Conservation (phyloP, 2,888 invertebrate genomes). For the Lapara coniferarum region DNA sequence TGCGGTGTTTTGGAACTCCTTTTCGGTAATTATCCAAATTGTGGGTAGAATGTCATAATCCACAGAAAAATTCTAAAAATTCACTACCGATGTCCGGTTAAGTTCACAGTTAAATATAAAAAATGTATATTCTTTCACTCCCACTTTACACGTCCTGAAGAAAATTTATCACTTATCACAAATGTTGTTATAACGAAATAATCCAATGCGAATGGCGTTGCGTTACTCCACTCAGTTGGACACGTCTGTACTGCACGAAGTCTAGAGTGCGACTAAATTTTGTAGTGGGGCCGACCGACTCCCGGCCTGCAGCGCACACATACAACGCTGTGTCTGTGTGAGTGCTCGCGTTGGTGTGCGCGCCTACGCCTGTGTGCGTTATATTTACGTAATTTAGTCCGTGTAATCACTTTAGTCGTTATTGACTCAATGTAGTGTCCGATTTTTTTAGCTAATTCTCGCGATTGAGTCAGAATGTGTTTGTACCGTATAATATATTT, state of each 20-base stretch:
- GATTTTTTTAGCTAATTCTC: constrained; percentile 75
- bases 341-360: constrained; percentile 49
- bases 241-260: constrained; percentile 65
- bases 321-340: constrained; percentile 38
- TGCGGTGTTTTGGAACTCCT: constrained; percentile 75
- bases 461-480: constrained; percentile 75
- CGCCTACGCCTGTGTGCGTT: constrained; percentile 57
- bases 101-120: constrained; percentile 60
- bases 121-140: constrained; percentile 65
- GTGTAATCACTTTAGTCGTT: constrained; percentile 72
- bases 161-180: constrained; percentile 73
- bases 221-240: constrained; percentile 61
- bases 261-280: constrained; percentile 77
- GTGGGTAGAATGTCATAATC: constrained; percentile 75
- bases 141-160: constrained; percentile 76
- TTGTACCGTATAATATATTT: constrained; percentile 32
- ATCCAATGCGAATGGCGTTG: constrained; percentile 66
- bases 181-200: constrained; percentile 80
- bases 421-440: constrained; percentile 77
- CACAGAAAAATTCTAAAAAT: constrained; percentile 65
- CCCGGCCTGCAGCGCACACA: constrained; percentile 72
- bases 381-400: constrained; percentile 77
- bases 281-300: constrained; percentile 80
- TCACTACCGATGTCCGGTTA: constrained; percentile 51
- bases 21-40: constrained; percentile 80